These are phyloP conservation scores for Psettodes erumei DNA, from an alignment of 2,113 vertebrate species.

Conservation along the genomic window DNA sequence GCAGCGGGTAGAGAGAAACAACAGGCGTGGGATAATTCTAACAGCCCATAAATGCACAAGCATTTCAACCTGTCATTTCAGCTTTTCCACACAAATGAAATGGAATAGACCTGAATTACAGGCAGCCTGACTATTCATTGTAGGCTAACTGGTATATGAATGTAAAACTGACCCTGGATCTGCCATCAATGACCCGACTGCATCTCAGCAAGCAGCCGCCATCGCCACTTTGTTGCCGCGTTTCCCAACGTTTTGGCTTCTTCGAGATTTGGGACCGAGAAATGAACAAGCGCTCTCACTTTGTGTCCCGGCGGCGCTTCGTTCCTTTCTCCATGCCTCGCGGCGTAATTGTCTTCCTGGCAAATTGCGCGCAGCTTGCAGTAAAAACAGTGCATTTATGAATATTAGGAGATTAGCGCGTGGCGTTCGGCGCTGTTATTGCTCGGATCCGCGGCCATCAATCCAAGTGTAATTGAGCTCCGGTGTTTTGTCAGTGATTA, in stretches of 20 bases:
- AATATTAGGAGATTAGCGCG: slow-evolving; percentile 33
- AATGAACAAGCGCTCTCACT: too few species aligned
- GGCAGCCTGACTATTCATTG: too few species aligned
- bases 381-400: slow-evolving; percentile 32
- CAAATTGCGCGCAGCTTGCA: slow-evolving; percentile 8
- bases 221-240: neutral
- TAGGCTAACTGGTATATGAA: too few species aligned
- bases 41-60: too few species aligned
- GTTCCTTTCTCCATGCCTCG: neutral
- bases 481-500: slow-evolving; percentile 51
- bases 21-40: too few species aligned
- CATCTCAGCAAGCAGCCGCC: neutral
- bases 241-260: neutral
- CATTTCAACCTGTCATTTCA: too few species aligned
- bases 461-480: slow-evolving; percentile 48
- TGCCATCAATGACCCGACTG: neutral
- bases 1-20: too few species aligned
- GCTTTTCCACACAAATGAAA: too few species aligned
- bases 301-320: too few species aligned
- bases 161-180: neutral
- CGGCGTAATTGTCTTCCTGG: neutral
- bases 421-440: slow-evolving; percentile 19
- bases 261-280: neutral
- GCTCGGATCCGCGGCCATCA: slow-evolving; percentile 30
- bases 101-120: too few species aligned